Evolutionary conservation across 2,888 invertebrate genomes (phyloP), one percentile per base, ranked within the genome.

Genomic region (Leptothorax acervorum): DNA sequence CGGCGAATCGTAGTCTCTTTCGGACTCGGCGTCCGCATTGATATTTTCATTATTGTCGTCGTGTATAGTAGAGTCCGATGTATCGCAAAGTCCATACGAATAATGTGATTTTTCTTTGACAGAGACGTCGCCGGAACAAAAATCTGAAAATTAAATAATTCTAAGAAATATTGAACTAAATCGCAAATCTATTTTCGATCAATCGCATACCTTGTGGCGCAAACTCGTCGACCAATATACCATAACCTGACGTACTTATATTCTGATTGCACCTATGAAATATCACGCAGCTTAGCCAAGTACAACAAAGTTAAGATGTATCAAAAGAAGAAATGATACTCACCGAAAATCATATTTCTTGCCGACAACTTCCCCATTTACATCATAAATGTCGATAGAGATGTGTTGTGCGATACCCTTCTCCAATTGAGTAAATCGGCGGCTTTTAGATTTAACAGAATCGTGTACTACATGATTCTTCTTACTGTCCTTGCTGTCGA

Each of bases 261-360:
- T 92, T 87, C 75, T 93, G 92, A 84, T 93, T 94, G 74, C 94
- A 94, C 62, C 93, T 94, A 82, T 2, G 83, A 70, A 60, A 84
- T 28, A 68, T 51, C 57, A 28, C 1, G 15, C 8, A 45, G 18
- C 12, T 55, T 73, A 28, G 0, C 11, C 3, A 31, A 62, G 31
- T 55, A 31, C 8, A 63, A 45, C 35, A 42, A 48, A 62, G 39
- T 63, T 79, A 1, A 62, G 3, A 18, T 48, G 11, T 12, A 68
- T 73, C 15, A n/a, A n/a, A n/a, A 53, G 45, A 48, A 60, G 12
- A 28, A 55, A 62, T 63, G 1, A 35, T 55, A 75, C 75, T 82
- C 90, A 94, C 92, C 94, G 89, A 84, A 94, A 94, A 62, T 93
- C 91, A 83, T 94, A 94, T 92, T 94, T 94, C 76, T 92, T 94